Conservation (phyloP, 1,140 invertebrate species). For the Drosophila azteca region DNA sequence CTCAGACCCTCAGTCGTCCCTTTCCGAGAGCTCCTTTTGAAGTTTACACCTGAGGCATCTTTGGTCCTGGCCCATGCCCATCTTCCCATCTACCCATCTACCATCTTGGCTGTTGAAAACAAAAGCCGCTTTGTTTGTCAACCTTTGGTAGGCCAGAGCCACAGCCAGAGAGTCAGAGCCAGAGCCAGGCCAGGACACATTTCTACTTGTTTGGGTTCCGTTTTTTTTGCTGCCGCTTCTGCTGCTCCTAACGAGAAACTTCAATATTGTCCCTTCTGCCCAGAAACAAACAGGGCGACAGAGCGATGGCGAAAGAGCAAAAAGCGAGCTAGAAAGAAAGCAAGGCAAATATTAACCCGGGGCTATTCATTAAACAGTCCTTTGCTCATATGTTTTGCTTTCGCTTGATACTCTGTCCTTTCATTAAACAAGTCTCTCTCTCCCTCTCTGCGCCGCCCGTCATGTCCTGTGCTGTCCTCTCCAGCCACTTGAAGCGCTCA, state of each 20-base stretch:
- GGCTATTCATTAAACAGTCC: slow-evolving; percentile 80
- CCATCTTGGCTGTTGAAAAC: slow-evolving; percentile 42
- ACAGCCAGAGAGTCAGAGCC: background rate
- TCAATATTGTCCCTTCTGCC: slow-evolving; percentile 73
- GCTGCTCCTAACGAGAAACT: slow-evolving; percentile 69
- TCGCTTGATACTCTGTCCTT: slow-evolving; percentile 55
- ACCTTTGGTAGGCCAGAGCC: slow-evolving; percentile 42
- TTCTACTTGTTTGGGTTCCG: slow-evolving; percentile 19
- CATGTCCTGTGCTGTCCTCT: background rate
- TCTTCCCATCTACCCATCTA: slow-evolving; percentile 1
- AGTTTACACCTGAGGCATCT: slow-evolving; percentile 59
- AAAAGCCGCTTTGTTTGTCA: slow-evolving; percentile 73
- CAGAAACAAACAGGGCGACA: slow-evolving; percentile 58
- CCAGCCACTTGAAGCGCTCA: slow-evolving; percentile 44
- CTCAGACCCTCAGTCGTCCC: background rate
- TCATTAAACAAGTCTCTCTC: slow-evolving; percentile 61
- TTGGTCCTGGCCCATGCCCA: slow-evolving; percentile 15
- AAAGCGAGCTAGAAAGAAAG: slow-evolving; percentile 49
- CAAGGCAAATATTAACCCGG: slow-evolving; percentile 73
- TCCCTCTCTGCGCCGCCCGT: too few relatives aligned
- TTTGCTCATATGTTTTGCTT: slow-evolving; percentile 79
- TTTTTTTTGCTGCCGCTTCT: slow-evolving; percentile 37
- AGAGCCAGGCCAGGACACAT: slow-evolving; percentile 1
- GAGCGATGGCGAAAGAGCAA: slow-evolving; percentile 5
- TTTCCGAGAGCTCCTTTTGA: slow-evolving; percentile 37